These are phyloP conservation scores for Crematogaster levior DNA, from an alignment of 2,888 invertebrate species.

Conservation along the genomic window DNA sequence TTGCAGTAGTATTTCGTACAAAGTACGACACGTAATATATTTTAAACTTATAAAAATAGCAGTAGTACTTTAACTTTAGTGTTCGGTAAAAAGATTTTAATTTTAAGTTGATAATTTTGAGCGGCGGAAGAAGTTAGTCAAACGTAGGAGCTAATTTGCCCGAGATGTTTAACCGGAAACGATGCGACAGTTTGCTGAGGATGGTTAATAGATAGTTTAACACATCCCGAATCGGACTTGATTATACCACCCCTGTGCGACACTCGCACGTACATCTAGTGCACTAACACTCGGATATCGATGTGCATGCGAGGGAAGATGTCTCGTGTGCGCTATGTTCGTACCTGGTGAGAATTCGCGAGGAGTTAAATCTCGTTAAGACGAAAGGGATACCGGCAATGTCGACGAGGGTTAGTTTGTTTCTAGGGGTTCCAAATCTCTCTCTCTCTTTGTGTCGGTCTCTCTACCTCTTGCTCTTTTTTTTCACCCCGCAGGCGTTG, in stretches of 20 bases:
- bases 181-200: slow-evolving; percentile 5
- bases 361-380: slow-evolving; percentile 79
- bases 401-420: slow-evolving; percentile 58
- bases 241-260: slow-evolving; percentile 27
- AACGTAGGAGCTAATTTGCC: slow-evolving; percentile 18
- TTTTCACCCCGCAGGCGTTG: slow-evolving; percentile 11
- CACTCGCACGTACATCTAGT: background rate
- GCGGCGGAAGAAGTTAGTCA: background rate
- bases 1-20: background rate
- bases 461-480: slow-evolving; percentile 11
- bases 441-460: slow-evolving; percentile 25
- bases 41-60: background rate
- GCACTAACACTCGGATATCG: background rate
- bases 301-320: background rate
- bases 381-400: slow-evolving; percentile 69
- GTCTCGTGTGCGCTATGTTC: slow-evolving; percentile 15
- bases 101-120: background rate
- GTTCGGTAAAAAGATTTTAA: background rate
- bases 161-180: slow-evolving; percentile 32
- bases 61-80: background rate
- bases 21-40: background rate
- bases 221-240: slow-evolving; percentile 29
- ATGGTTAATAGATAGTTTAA: slow-evolving; percentile 49
- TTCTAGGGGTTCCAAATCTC: slow-evolving; percentile 1
- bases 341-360: slow-evolving; percentile 53